Conservation (phyloP, 2,113 vertebrate species). For the Anolis sagrei region DNA sequence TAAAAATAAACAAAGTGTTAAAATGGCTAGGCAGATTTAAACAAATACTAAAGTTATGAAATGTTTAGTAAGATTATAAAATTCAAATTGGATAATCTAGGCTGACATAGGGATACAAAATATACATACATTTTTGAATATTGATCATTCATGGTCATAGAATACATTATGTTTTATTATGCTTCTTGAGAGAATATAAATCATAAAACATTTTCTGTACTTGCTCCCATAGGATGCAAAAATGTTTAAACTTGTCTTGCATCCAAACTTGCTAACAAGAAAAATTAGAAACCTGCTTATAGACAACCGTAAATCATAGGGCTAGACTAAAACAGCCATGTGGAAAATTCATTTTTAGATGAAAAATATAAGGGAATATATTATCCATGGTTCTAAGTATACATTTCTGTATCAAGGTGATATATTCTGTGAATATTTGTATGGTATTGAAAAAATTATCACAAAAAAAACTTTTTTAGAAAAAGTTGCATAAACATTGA, state of each 20-base stretch:
- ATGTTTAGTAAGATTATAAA: slow-evolving; percentile 33
- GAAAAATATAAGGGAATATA: slow-evolving; percentile 61
- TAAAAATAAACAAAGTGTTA: slow-evolving; percentile 20
- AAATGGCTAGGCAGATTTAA: background rate
- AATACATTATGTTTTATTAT: slow-evolving; percentile 82
- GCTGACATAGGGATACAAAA: slow-evolving; percentile 62
- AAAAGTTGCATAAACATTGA: background rate
- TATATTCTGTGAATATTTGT: slow-evolving; percentile 53
- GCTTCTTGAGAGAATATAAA: slow-evolving; percentile 74
- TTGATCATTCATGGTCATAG: slow-evolving; percentile 80
- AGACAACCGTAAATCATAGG: slow-evolving; percentile 66
- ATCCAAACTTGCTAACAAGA: slow-evolving; percentile 71
- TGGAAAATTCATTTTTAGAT: slow-evolving; percentile 59
- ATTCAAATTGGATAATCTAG: slow-evolving; percentile 43
- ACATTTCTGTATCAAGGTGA: background rate
- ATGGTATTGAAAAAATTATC: slow-evolving; percentile 21
- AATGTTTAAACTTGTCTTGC: slow-evolving; percentile 74
- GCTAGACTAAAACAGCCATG: slow-evolving; percentile 53
- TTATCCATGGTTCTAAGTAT: background rate
- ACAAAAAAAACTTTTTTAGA: background rate
- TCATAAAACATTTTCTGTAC: slow-evolving; percentile 75
- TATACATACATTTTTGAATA: slow-evolving; percentile 61
- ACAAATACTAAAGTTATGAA: slow-evolving; percentile 31
- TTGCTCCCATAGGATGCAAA: slow-evolving; percentile 71
- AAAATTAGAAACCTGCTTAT: slow-evolving; percentile 70